phyloP scores from a whole-genome alignment of 1,140 invertebrate species.

The Chlorops oryzae region DNA sequence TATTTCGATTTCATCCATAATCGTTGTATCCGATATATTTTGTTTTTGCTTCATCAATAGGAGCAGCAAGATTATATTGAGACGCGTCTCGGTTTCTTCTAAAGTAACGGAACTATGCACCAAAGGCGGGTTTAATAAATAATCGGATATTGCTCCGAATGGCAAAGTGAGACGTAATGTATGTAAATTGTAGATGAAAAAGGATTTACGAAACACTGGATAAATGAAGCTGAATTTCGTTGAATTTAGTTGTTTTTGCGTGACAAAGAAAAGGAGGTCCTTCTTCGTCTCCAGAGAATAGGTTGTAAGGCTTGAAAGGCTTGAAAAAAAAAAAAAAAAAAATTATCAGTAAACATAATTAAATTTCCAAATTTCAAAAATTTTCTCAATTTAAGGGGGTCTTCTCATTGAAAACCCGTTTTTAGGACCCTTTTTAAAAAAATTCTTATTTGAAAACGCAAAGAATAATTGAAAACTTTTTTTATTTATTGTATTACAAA shows the following conservation, averaged over 20 bases:
- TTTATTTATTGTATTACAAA: too few species aligned
- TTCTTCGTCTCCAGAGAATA: conserved; percentile 6
- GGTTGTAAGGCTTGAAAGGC: conserved; percentile 13
- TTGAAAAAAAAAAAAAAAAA: background rate
- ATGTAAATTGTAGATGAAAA: conserved; percentile 25
- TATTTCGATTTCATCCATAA: conserved; percentile 23
- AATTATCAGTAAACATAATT: conserved; percentile 2
- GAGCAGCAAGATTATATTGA: conserved; percentile 18
- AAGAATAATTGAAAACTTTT: too few species aligned
- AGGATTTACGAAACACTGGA: conserved; percentile 11
- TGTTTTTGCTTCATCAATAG: conserved; percentile 8
- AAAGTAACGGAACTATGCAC: conserved; percentile 12
- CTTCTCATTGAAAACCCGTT: too few species aligned
- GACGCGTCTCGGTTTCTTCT: conserved; percentile 15
- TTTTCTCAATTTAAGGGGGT: too few species aligned
- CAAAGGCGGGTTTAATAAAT: conserved; percentile 19
- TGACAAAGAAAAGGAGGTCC: background rate
- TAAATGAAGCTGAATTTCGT: conserved; percentile 14
- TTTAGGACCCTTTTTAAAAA: too few species aligned
- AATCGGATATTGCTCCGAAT: conserved; percentile 5
- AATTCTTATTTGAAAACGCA: too few species aligned
- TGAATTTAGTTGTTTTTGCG: background rate
- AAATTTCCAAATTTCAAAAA: too few species aligned
- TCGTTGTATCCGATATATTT: background rate
- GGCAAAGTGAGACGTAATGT: conserved; percentile 17